Conservation (phyloP, 2,888 invertebrate genomes). For the Carabus problematicus region DNA sequence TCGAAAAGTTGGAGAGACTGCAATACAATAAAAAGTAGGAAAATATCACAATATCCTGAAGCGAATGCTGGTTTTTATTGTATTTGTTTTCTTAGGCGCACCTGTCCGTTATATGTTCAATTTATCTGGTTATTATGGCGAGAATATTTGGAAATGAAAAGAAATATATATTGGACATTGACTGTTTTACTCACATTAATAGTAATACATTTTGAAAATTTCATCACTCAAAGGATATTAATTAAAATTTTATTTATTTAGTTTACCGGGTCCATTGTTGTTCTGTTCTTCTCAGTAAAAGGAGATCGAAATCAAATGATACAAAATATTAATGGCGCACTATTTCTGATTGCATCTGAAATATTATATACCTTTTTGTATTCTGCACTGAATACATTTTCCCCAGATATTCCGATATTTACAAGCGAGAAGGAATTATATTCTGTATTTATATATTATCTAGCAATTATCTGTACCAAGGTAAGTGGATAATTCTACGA, state of each 20-base stretch:
- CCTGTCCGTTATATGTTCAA: slow-evolving; percentile 13
- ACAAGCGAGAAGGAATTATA: slow-evolving; percentile 74
- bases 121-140: slow-evolving; percentile 70
- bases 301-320: slow-evolving; percentile 70
- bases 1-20: slow-evolving; percentile 51
- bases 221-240: slow-evolving; percentile 5
- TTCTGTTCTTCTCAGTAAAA: slow-evolving; percentile 62
- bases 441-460: slow-evolving; percentile 71
- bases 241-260: slow-evolving; percentile 6
- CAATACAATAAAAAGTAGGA: neutral
- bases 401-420: slow-evolving; percentile 70
- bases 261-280: slow-evolving; percentile 22
- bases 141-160: slow-evolving; percentile 67
- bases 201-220: neutral
- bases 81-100: neutral
- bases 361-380: slow-evolving; percentile 73
- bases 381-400: slow-evolving; percentile 72
- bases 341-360: slow-evolving; percentile 73
- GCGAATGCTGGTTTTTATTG: neutral
- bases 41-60: no score
- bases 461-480: slow-evolving; percentile 73
- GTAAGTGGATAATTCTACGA: slow-evolving; percentile 69
- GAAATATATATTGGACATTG: slow-evolving; percentile 70
- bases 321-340: slow-evolving; percentile 74
- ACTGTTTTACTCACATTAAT: slow-evolving; percentile 44